These are phyloP conservation scores for Linepithema humile DNA, from an alignment of 1,140 invertebrate species.

Conservation along the genomic window DNA sequence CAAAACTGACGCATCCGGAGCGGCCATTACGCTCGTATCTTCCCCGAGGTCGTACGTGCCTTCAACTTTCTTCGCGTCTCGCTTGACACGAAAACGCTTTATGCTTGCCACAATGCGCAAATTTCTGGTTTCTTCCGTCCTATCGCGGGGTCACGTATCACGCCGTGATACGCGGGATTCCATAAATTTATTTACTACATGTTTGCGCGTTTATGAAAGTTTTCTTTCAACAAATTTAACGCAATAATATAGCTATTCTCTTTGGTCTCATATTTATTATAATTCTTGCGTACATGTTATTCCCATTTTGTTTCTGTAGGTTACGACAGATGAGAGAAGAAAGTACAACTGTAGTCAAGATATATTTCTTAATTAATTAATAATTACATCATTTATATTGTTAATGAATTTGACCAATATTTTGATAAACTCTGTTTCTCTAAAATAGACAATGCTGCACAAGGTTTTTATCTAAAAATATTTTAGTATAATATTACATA, in stretches of 20 bases:
- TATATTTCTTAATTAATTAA: neutral
- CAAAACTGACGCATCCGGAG: conserved; percentile 58
- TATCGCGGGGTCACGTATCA: conserved; percentile 20
- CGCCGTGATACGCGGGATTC: conserved; percentile 9
- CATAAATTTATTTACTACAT: conserved; percentile 35
- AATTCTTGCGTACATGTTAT: neutral
- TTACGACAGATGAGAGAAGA: neutral
- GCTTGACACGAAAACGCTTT: conserved; percentile 37
- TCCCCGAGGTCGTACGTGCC: conserved; percentile 58
- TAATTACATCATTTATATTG: neutral
- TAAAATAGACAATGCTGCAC: neutral
- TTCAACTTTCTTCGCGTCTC: conserved; percentile 52
- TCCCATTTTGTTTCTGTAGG: neutral
- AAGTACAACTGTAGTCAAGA: neutral
- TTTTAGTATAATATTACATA: conserved; percentile 16
- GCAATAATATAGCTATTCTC: neutral
- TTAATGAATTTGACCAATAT: neutral
- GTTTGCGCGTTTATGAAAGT: conserved; percentile 19
- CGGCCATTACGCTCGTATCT: conserved; percentile 57
- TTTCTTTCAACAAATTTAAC: conserved; percentile 13
- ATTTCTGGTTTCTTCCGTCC: conserved; percentile 33
- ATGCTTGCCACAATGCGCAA: conserved; percentile 28
- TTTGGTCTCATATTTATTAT: neutral
- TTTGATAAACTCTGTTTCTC: neutral
- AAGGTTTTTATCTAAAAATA: conserved; percentile 13